Conservation (phyloP, 2,888 invertebrate species). For the Xestia sexstrigata region DNA sequence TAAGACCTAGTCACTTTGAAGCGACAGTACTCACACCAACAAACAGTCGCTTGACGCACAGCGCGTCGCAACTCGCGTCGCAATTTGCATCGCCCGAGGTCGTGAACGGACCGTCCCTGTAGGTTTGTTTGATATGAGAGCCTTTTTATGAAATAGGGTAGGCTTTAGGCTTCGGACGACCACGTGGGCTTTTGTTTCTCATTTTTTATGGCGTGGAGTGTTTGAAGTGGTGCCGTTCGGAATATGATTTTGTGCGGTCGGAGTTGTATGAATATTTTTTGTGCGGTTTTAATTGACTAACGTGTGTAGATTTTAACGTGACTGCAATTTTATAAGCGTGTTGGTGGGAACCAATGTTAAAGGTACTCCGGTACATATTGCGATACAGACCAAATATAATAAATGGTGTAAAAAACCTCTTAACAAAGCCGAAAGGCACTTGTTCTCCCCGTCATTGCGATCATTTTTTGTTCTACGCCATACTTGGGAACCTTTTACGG, state of each 20-base stretch:
- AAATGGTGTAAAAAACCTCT: no score
- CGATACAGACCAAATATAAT: neutral
- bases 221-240: constrained; percentile 25
- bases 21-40: neutral
- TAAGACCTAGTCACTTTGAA: neutral
- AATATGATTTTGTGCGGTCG: constrained; percentile 31
- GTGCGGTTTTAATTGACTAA: constrained; percentile 21
- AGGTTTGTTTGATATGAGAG: constrained; percentile 72
- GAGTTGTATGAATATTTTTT: constrained; percentile 25
- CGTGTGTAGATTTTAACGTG: neutral
- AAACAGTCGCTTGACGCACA: neutral
- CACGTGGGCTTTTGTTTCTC: constrained; percentile 57
- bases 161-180: constrained; percentile 22
- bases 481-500: no score
- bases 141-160: constrained; percentile 59
- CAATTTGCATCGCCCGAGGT: neutral
- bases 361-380: neutral
- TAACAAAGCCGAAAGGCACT: no score
- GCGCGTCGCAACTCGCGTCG: neutral
- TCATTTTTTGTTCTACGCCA: no score
- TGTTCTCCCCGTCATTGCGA: no score
- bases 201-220: constrained; percentile 41
- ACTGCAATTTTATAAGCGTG: neutral
- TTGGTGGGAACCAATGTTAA: neutral
- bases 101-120: constrained; percentile 29